phyloP scores from a whole-genome alignment of 2,888 invertebrate genomes.

The Drosophila kambysellisi region DNA sequence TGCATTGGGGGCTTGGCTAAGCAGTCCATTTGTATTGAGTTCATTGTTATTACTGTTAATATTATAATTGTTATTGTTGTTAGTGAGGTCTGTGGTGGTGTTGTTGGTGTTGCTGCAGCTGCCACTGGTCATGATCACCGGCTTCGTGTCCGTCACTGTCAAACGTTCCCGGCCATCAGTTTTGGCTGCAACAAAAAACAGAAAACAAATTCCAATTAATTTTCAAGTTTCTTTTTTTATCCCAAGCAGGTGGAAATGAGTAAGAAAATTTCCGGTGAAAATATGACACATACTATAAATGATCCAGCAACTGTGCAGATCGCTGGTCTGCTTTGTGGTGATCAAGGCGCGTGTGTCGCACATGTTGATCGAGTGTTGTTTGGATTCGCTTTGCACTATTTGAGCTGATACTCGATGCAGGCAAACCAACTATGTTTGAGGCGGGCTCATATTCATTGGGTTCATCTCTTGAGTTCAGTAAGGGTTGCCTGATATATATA shows the following conservation, averaged over 20 bases:
- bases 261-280: not conserved
- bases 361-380: slow-evolving; percentile 81
- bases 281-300: slow-evolving; percentile 88
- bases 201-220: not conserved
- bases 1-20: slow-evolving; percentile 46
- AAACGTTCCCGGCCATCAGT: slow-evolving; percentile 84
- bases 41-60: slow-evolving; percentile 35
- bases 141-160: slow-evolving; percentile 84
- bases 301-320: slow-evolving; percentile 91
- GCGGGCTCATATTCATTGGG: slow-evolving; percentile 6
- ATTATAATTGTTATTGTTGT: slow-evolving; percentile 34
- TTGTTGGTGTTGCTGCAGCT: slow-evolving; percentile 36
- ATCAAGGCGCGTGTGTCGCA: slow-evolving; percentile 88
- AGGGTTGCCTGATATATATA: not conserved
- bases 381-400: not conserved
- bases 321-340: slow-evolving; percentile 87
- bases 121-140: slow-evolving; percentile 73
- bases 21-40: slow-evolving; percentile 48
- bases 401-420: not conserved
- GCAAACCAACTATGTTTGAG: not conserved
- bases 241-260: not conserved
- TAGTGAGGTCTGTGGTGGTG: slow-evolving; percentile 61
- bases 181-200: slow-evolving; percentile 75
- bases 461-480: not conserved
- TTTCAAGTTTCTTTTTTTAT: not conserved